These are phyloP conservation scores for Pseudococcus viburni DNA, from an alignment of 2,888 invertebrate species.

Conservation along the genomic window DNA sequence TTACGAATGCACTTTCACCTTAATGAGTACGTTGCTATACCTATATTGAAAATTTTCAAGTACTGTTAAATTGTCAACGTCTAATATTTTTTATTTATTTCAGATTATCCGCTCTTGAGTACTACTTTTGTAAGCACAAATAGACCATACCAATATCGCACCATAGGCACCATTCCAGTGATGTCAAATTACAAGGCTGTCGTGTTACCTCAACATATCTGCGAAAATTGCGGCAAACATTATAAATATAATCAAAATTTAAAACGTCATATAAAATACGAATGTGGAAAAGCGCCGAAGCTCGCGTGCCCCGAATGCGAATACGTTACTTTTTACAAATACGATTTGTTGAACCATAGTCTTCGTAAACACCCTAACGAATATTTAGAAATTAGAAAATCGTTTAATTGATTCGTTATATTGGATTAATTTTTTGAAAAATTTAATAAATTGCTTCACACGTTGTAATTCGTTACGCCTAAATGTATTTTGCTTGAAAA, in stretches of 20 bases:
- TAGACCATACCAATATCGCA: neutral
- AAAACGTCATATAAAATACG: slow-evolving; percentile 71
- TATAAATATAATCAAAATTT: slow-evolving; percentile 69
- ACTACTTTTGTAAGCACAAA: neutral
- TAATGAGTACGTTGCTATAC: neutral
- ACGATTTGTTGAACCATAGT: slow-evolving; percentile 71
- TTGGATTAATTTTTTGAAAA: neutral
- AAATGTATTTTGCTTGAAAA: too few relatives aligned
- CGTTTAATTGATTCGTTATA: neutral
- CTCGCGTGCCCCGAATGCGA: slow-evolving; percentile 71
- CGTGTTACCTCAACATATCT: slow-evolving; percentile 53
- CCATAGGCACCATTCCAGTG: neutral
- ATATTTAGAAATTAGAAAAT: slow-evolving; percentile 59
- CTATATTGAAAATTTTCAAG: neutral
- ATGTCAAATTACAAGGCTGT: slow-evolving; percentile 8
- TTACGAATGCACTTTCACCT: neutral
- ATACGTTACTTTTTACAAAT: slow-evolving; percentile 71
- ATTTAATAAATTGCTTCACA: neutral
- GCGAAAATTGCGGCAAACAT: slow-evolving; percentile 68
- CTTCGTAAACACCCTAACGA: slow-evolving; percentile 69
- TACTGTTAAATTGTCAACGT: neutral
- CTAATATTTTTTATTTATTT: slow-evolving; percentile 31
- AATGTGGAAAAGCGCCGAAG: slow-evolving; percentile 71
- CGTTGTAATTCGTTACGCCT: neutral
- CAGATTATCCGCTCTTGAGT: neutral